A percentile compares a stretch with the other conserved stretches of the same genome.
Evolutionary conservation across 2,797 vertebrate genomes (phyloP).

Genomic region (Crocodylus rhombifer): DNA sequence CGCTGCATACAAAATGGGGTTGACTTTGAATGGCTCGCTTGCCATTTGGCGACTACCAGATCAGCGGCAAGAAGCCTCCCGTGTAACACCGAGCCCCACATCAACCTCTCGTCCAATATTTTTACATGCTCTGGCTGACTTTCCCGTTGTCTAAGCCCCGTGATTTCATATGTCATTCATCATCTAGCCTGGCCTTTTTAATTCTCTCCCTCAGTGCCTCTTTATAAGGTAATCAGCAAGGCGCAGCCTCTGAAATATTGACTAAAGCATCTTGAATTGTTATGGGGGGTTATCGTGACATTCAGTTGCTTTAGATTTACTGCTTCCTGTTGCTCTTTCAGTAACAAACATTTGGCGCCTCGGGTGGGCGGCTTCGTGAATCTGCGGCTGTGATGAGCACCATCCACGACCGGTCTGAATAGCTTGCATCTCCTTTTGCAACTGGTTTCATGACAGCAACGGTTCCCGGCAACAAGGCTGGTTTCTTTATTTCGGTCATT

Average conservation of each 20-base stretch:
- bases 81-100: not conserved
- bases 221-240: slow-evolving; percentile 6
- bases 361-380: slow-evolving; percentile 56
- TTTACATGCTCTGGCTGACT: not conserved
- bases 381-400: slow-evolving; percentile 58
- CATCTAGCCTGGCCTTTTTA: not conserved
- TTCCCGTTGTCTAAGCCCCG: not conserved
- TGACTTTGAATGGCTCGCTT: not conserved
- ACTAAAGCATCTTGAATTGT: slow-evolving; percentile 40
- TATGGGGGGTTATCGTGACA: slow-evolving; percentile 32
- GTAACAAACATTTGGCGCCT: slow-evolving; percentile 40
- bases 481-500: not conserved
- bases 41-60: not conserved
- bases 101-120: not conserved
- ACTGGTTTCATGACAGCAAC: slow-evolving; percentile 44
- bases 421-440: not conserved
- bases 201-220: not conserved
- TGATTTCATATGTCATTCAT: not conserved
- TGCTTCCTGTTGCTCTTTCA: slow-evolving; percentile 59
- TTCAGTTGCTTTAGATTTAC: slow-evolving; percentile 63
- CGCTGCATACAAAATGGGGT: not conserved
- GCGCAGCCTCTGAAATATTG: not conserved
- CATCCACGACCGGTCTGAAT: slow-evolving; percentile 32
- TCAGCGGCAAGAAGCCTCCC: not conserved
- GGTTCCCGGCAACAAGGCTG: not conserved